A percentile compares a stretch with the other conserved stretches of the same genome.
phyloP scores from a whole-genome alignment of 2,888 invertebrate species.

The Acrocyrtus sp. region DNA sequence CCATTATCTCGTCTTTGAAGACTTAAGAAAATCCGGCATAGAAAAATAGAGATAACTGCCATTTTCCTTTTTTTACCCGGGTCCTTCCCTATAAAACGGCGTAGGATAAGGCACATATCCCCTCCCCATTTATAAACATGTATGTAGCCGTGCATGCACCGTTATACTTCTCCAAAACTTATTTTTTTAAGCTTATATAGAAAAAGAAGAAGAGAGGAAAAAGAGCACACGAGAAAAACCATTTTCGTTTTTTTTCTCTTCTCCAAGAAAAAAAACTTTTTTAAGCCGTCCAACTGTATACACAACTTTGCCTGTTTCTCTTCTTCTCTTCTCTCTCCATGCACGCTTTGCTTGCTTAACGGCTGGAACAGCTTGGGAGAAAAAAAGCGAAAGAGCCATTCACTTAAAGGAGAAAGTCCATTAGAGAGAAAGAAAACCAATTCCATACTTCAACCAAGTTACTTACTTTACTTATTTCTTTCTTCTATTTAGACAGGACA shows the following conservation, averaged over 20 bases:
- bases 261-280: too few relatives aligned
- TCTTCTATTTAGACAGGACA: conserved; percentile 33
- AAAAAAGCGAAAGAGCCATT: conserved; percentile 49
- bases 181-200: too few relatives aligned
- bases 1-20: conserved; percentile 50
- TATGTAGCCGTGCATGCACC: too few relatives aligned
- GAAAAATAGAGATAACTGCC: conserved; percentile 33
- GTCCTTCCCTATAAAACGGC: too few relatives aligned
- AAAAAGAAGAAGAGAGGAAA: too few relatives aligned
- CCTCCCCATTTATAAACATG: too few relatives aligned
- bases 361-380: conserved; percentile 46
- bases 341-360: conserved; percentile 49
- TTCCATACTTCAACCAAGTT: conserved; percentile 61
- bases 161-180: too few relatives aligned
- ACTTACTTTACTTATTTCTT: conserved; percentile 51
- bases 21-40: conserved; percentile 25
- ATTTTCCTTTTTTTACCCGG: conserved; percentile 22
- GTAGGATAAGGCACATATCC: neutral
- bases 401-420: conserved; percentile 62
- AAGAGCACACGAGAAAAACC: too few relatives aligned
- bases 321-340: too few relatives aligned
- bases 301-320: too few relatives aligned
- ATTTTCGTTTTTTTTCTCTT: too few relatives aligned
- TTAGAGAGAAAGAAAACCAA: conserved; percentile 62
- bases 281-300: too few relatives aligned